phyloP scores from a whole-genome alignment of 1,140 invertebrate genomes.

The Mactra quadrangularis region DNA sequence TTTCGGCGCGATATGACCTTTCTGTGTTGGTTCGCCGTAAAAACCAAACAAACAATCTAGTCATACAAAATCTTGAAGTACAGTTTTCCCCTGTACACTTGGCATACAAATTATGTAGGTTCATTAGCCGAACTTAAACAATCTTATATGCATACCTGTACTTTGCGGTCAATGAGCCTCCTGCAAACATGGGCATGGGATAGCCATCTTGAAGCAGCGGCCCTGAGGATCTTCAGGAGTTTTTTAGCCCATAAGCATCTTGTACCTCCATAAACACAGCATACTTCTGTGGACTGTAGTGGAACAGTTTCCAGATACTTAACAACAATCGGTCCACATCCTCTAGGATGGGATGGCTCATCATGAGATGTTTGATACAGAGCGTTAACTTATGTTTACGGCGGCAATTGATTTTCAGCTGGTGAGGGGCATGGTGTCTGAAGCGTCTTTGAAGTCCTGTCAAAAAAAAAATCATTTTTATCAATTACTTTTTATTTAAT shows the following conservation, averaged over 20 bases:
- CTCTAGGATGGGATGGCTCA: slow-evolving; percentile 1
- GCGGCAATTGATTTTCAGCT: slow-evolving; percentile 36
- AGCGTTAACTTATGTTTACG: slow-evolving; percentile 30
- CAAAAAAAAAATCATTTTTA: too few relatives aligned
- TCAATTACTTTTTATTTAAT: too few relatives aligned
- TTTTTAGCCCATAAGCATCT: slow-evolving; percentile 30
- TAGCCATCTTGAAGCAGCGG: slow-evolving; percentile 31
- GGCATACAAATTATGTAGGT: too few relatives aligned
- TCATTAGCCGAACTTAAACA: too few relatives aligned
- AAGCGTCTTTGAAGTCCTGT: slow-evolving; percentile 42
- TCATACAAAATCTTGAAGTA: too few relatives aligned
- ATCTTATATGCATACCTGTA: too few relatives aligned
- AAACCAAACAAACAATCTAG: too few relatives aligned
- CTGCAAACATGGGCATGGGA: slow-evolving; percentile 28
- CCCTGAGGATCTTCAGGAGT: slow-evolving; percentile 15
- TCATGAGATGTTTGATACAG: slow-evolving; percentile 38
- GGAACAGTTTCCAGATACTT: slow-evolving; percentile 41
- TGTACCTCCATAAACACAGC: slow-evolving; percentile 20
- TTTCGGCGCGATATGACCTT: too few relatives aligned
- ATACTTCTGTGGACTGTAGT: slow-evolving; percentile 42
- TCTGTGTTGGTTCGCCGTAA: too few relatives aligned
- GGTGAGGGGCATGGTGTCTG: slow-evolving; percentile 15
- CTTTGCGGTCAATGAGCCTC: slow-evolving; percentile 30
- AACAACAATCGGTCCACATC: slow-evolving; percentile 23
- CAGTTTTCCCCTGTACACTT: too few relatives aligned